These are phyloP conservation scores for Anoplolepis gracilipes DNA, from an alignment of 1,140 invertebrate species.

Conservation along the genomic window DNA sequence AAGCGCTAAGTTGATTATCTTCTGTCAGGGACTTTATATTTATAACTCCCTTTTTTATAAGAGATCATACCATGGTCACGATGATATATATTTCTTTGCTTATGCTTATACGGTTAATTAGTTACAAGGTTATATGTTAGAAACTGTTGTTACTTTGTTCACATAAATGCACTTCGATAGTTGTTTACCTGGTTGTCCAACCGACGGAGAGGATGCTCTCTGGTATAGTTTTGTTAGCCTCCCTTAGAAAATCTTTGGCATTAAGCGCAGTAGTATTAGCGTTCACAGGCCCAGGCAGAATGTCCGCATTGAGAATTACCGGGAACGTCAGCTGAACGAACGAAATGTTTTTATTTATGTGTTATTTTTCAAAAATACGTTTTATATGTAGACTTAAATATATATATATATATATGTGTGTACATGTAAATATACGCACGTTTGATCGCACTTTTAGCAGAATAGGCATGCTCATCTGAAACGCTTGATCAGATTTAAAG, in stretches of 20 bases:
- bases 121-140: slow-evolving; percentile 43
- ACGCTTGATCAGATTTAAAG: slow-evolving; percentile 94
- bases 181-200: slow-evolving; percentile 92
- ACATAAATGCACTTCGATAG: neutral
- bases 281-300: slow-evolving; percentile 92
- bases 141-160: slow-evolving; percentile 20
- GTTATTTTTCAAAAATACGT: neutral
- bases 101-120: slow-evolving; percentile 52
- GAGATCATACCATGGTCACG: slow-evolving; percentile 22
- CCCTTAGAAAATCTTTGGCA: slow-evolving; percentile 88
- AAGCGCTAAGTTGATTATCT: slow-evolving; percentile 24
- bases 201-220: slow-evolving; percentile 92
- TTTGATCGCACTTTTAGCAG: slow-evolving; percentile 84
- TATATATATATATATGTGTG: neutral
- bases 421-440: slow-evolving; percentile 78
- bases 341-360: neutral
- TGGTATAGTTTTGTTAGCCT: slow-evolving; percentile 87
- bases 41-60: slow-evolving; percentile 52
- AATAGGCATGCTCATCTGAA: slow-evolving; percentile 88
- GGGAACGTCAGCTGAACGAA: slow-evolving; percentile 89
- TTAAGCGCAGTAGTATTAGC: slow-evolving; percentile 88
- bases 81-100: slow-evolving; percentile 37
- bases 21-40: slow-evolving; percentile 46
- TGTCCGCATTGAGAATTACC: slow-evolving; percentile 96
- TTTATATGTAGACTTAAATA: neutral